A percentile compares a stretch with the other conserved stretches of the same genome.
These are phyloP conservation scores for Coccyzus lansbergi DNA, from an alignment of 2,797 vertebrate genomes.

Conservation along the genomic window DNA sequence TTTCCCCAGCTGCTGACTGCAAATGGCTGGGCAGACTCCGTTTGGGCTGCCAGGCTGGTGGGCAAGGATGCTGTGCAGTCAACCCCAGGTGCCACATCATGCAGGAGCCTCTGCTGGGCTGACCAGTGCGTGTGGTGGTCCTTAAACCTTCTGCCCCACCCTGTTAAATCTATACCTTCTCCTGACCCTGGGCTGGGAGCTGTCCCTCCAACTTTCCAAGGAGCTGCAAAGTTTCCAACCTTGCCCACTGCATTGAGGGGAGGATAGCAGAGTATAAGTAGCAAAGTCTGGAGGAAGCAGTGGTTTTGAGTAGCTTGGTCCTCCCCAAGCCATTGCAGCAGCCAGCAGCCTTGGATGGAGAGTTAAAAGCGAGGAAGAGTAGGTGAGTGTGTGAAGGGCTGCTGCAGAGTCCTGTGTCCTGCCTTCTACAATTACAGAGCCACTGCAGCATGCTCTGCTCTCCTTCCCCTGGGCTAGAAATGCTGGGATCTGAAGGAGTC, in stretches of 20 bases:
- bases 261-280: background rate
- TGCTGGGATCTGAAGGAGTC: background rate
- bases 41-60: background rate
- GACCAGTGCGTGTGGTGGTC: background rate
- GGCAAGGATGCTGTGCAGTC: background rate
- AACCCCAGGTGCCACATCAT: background rate
- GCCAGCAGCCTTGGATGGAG: background rate
- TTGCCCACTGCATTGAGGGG: background rate
- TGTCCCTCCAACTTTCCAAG: background rate
- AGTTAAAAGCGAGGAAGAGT: background rate
- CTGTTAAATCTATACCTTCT: accelerated
- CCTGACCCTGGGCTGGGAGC: background rate
- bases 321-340: background rate
- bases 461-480: background rate
- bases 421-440: background rate
- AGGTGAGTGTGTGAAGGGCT: accelerated
- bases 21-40: background rate
- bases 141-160: background rate
- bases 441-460: accelerated
- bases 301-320: background rate
- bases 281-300: background rate
- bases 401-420: background rate
- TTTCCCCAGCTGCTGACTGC: background rate
- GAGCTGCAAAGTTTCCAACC: background rate
- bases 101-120: background rate